These are phyloP conservation scores for Mactra quadrangularis DNA, from an alignment of 1,140 invertebrate species.

Conservation along the genomic window DNA sequence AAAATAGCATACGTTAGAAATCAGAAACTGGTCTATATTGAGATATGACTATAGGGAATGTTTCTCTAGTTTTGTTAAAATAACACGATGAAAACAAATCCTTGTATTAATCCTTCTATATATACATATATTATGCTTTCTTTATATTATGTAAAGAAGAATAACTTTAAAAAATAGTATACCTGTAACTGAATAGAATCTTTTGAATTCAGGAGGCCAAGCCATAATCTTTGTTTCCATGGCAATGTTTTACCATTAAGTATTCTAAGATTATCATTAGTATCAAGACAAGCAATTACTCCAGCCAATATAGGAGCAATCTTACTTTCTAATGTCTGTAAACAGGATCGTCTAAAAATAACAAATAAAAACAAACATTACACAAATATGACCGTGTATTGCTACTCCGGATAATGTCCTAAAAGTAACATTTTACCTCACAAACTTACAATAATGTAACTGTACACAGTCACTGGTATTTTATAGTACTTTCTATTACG, in stretches of 20 bases:
- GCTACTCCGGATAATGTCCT: too few species aligned
- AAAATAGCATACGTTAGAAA: background rate
- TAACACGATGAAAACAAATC: background rate
- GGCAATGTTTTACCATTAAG: constrained; percentile 32
- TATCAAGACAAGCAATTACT: constrained; percentile 73
- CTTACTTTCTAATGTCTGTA: constrained; percentile 70
- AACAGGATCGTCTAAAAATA: constrained; percentile 65
- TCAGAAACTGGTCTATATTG: background rate
- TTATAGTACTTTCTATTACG: too few species aligned
- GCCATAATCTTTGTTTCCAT: constrained; percentile 60
- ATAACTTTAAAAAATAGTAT: too few species aligned
- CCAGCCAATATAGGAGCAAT: constrained; percentile 71
- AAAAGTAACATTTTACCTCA: too few species aligned
- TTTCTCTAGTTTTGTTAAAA: background rate
- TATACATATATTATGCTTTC: background rate
- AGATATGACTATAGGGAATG: background rate
- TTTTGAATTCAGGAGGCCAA: constrained; percentile 10
- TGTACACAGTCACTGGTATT: too few species aligned
- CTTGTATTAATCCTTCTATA: background rate
- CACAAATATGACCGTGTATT: too few species aligned
- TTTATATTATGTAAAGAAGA: too few species aligned
- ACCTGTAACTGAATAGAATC: constrained; percentile 22
- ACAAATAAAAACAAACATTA: too few species aligned
- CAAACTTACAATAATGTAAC: too few species aligned
- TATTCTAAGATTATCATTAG: constrained; percentile 72